A percentile compares a stretch with the other conserved stretches of the same genome.
Evolutionary conservation across 2,113 vertebrate species (phyloP).

Genomic region (Hemichromis elongatus): DNA sequence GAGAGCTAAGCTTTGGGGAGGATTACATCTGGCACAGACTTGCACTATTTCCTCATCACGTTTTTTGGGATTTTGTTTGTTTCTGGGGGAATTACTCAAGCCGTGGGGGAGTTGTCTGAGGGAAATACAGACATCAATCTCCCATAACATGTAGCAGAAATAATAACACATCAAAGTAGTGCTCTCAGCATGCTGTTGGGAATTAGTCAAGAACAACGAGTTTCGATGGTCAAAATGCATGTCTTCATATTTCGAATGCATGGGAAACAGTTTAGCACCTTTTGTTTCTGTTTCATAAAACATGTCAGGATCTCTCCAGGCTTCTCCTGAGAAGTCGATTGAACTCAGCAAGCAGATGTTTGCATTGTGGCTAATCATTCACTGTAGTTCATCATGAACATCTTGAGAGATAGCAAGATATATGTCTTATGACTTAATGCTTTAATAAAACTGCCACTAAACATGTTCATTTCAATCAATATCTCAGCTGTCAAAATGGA

Average conservation of each 20-base stretch:
- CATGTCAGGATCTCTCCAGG: neutral
- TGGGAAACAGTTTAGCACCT: constrained; percentile 1
- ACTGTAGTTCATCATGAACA: constrained; percentile 5
- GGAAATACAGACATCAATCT: constrained; percentile 60
- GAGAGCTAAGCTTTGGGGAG: neutral
- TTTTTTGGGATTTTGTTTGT: constrained; percentile 47
- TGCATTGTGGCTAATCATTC: neutral
- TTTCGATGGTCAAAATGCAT: neutral
- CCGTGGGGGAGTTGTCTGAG: constrained; percentile 25
- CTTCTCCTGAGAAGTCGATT: neutral
- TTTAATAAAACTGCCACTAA: constrained; percentile 1
- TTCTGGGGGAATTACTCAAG: constrained; percentile 43
- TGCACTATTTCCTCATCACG: constrained; percentile 5
- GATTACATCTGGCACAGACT: constrained; percentile 43
- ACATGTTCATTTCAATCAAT: constrained; percentile 5
- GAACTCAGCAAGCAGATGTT: constrained; percentile 28
- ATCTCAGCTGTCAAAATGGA: constrained; percentile 5
- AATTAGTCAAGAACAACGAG: neutral
- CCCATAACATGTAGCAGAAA: constrained; percentile 35
- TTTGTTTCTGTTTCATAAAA: neutral
- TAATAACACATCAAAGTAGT: constrained; percentile 13
- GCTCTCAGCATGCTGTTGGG: neutral
- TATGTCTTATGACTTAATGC: neutral
- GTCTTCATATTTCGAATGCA: neutral
- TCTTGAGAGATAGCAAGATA: neutral